phyloP scores from a whole-genome alignment of 1,140 invertebrate species.

The Calephelis virginiensis region DNA sequence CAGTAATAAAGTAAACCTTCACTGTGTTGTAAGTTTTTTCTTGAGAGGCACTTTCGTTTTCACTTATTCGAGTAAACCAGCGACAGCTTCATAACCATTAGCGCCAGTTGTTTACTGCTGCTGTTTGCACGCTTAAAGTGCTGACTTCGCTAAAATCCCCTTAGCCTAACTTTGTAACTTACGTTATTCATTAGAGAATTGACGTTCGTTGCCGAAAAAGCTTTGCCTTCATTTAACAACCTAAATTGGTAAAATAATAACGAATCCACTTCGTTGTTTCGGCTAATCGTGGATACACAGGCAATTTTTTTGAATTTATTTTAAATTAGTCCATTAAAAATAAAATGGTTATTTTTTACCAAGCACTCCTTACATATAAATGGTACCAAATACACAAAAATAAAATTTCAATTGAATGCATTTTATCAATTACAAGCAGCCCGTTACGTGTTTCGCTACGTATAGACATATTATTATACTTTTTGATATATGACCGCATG shows the following conservation, averaged over 20 bases:
- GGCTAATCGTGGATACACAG: no score
- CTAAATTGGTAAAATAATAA: not conserved
- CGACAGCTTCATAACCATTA: constrained; percentile 11
- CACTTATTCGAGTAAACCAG: not conserved
- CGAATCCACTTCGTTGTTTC: no score
- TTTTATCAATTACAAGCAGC: no score
- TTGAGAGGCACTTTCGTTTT: not conserved
- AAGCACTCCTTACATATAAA: no score
- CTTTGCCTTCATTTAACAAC: not conserved
- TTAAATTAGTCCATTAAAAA: no score
- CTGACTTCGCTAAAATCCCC: not conserved
- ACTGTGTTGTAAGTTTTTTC: not conserved
- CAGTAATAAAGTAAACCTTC: not conserved
- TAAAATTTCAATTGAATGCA: not conserved
- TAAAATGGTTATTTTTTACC: no score
- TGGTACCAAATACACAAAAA: not conserved
- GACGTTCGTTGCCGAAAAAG: not conserved
- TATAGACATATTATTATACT: no score
- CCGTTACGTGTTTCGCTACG: no score
- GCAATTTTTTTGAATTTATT: no score
- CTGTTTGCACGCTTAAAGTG: not conserved
- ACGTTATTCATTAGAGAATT: constrained; percentile 6
- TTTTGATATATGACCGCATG: no score
- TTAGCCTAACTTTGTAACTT: not conserved
- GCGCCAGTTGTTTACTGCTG: not conserved